Conservation (phyloP, 2,888 invertebrate species). For the Drosophila neotestacea region DNA sequence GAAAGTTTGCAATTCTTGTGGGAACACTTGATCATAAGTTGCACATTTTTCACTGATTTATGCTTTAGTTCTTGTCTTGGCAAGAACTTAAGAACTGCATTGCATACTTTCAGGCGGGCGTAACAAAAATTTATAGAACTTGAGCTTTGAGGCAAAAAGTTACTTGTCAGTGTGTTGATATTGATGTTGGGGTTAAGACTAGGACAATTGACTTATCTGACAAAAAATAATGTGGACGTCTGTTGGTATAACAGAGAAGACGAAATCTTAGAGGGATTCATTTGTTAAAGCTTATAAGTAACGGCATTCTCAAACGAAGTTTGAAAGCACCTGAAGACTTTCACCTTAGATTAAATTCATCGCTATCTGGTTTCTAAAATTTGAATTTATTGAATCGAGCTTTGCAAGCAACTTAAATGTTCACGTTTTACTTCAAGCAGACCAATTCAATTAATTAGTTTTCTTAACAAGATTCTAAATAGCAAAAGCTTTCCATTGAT, state of each 20-base stretch:
- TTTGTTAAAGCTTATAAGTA: too few relatives aligned
- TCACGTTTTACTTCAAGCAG: too few relatives aligned
- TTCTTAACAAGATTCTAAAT: too few relatives aligned
- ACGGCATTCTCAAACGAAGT: too few relatives aligned
- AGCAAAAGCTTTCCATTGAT: not conserved
- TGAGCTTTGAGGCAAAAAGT: slow-evolving; percentile 30
- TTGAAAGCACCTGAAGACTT: too few relatives aligned
- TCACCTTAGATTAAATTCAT: too few relatives aligned
- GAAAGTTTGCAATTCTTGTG: slow-evolving; percentile 79
- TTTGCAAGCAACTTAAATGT: not conserved
- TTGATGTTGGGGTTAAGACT: slow-evolving; percentile 43
- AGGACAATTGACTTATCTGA: slow-evolving; percentile 27
- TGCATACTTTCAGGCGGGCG: slow-evolving; percentile 41
- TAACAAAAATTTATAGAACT: slow-evolving; percentile 53
- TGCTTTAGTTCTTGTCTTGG: slow-evolving; percentile 7
- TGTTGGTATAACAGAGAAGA: not conserved
- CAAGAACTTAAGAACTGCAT: slow-evolving; percentile 30
- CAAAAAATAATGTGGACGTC: too few relatives aligned
- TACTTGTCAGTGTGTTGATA: slow-evolving; percentile 13
- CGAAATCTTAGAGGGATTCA: too few relatives aligned
- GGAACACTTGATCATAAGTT: slow-evolving; percentile 81
- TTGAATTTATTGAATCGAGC: not conserved
- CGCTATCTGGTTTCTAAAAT: too few relatives aligned
- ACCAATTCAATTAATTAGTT: too few relatives aligned
- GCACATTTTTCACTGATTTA: slow-evolving; percentile 78